Evolutionary conservation across 2,113 vertebrate genomes (phyloP).

Genomic region (Phyllostomus hastatus): DNA sequence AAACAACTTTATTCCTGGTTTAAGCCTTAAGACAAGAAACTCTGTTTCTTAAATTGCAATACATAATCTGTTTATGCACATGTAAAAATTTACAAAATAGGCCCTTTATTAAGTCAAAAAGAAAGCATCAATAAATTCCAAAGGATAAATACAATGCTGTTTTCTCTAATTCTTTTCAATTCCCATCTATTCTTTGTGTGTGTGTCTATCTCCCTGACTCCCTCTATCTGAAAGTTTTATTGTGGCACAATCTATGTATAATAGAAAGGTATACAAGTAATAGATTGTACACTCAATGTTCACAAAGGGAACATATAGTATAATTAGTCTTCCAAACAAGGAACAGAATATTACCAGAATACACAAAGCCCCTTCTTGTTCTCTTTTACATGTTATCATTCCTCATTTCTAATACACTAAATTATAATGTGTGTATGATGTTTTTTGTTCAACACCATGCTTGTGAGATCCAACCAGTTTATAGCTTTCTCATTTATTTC

Average conservation of each 20-base stretch:
- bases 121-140: background rate
- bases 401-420: background rate
- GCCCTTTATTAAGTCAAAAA: background rate
- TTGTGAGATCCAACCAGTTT: background rate
- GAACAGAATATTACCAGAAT: background rate
- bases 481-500: background rate
- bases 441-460: background rate
- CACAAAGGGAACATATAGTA: background rate
- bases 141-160: background rate
- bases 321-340: background rate
- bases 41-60: background rate
- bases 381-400: background rate
- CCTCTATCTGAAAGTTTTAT: background rate
- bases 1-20: background rate
- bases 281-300: background rate
- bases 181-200: background rate
- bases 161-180: background rate
- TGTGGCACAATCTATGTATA: background rate
- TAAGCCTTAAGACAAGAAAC: background rate
- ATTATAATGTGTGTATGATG: background rate
- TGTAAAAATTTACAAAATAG: background rate
- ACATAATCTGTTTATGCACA: background rate
- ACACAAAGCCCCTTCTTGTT: background rate
- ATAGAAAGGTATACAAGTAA: background rate
- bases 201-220: background rate